A percentile compares a stretch with the other conserved stretches of the same genome.
Evolutionary conservation across 1,140 invertebrate genomes (phyloP).

Genomic region (Drosophila nikananu): DNA sequence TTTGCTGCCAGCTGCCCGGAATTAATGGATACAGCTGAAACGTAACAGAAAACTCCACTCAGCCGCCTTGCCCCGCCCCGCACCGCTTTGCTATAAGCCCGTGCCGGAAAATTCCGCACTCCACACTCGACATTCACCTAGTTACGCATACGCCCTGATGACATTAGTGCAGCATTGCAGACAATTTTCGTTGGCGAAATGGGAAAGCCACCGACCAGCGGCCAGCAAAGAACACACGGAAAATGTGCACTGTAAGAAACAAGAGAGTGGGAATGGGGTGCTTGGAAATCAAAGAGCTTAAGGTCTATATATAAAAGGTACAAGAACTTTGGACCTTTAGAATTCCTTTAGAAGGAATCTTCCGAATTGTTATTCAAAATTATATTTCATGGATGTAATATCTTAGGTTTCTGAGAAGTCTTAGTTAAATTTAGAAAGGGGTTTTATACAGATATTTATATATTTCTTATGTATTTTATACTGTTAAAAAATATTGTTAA

Average conservation of each 20-base stretch:
- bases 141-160: constrained; percentile 78
- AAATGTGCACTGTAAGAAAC: constrained; percentile 3
- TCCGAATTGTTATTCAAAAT: background rate
- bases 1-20: constrained; percentile 57
- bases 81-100: background rate
- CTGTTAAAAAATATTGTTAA: too few relatives aligned
- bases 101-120: constrained; percentile 10
- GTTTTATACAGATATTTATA: too few relatives aligned
- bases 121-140: constrained; percentile 60
- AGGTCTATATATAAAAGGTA: too few relatives aligned
- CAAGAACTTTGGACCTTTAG: too few relatives aligned
- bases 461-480: too few relatives aligned
- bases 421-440: background rate
- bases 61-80: constrained; percentile 8
- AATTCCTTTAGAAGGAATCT: too few relatives aligned
- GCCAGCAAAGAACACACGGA: constrained; percentile 21
- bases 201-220: constrained; percentile 53
- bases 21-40: constrained; percentile 71
- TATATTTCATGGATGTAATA: background rate
- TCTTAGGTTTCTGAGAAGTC: background rate
- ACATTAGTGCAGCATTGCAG: constrained; percentile 81
- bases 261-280: background rate
- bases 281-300: background rate
- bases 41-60: constrained; percentile 62
- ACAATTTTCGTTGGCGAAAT: constrained; percentile 70